Percentiles rank a stretch among this genome's conserved stretches.
Conservation (phyloP, 2,797 vertebrate genomes). For the Lutjanus campechanus region DNA sequence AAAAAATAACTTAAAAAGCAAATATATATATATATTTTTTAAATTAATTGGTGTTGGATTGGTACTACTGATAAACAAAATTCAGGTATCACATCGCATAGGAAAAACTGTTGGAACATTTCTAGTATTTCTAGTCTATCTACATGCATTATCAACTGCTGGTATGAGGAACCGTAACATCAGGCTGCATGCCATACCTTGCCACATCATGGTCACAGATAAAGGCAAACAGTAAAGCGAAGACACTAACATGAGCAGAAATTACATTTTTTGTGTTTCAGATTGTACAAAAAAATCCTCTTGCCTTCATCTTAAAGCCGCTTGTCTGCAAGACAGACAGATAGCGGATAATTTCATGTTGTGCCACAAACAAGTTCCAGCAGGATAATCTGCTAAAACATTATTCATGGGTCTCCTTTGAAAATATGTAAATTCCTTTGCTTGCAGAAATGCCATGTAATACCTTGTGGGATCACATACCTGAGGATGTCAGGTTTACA, state of each 20-base stretch:
- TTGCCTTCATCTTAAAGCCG: constrained; percentile 6
- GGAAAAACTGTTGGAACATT: no score
- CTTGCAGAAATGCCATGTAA: constrained; percentile 54
- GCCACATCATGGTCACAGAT: neutral
- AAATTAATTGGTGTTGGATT: no score
- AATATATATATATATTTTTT: no score
- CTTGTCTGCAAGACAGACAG: constrained; percentile 4
- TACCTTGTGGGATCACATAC: constrained; percentile 49
- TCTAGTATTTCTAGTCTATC: neutral
- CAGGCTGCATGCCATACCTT: neutral
- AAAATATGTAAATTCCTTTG: constrained; percentile 66
- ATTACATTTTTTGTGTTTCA: neutral
- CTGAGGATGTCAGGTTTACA: constrained; percentile 34
- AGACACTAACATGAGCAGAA: constrained; percentile 6
- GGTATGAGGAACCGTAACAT: neutral
- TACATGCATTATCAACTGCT: neutral
- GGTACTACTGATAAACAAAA: no score
- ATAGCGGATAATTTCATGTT: constrained; percentile 32
- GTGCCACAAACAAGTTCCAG: constrained; percentile 49
- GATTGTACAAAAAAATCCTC: neutral
- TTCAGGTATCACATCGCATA: no score
- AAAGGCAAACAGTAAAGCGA: neutral
- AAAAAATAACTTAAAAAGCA: no score
- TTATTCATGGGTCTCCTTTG: constrained; percentile 48
- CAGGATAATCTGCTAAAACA: constrained; percentile 50